Percentiles rank a stretch among this genome's conserved stretches.
Evolutionary conservation across 2,888 invertebrate genomes (phyloP).

Genomic region (Serripes groenlandicus): DNA sequence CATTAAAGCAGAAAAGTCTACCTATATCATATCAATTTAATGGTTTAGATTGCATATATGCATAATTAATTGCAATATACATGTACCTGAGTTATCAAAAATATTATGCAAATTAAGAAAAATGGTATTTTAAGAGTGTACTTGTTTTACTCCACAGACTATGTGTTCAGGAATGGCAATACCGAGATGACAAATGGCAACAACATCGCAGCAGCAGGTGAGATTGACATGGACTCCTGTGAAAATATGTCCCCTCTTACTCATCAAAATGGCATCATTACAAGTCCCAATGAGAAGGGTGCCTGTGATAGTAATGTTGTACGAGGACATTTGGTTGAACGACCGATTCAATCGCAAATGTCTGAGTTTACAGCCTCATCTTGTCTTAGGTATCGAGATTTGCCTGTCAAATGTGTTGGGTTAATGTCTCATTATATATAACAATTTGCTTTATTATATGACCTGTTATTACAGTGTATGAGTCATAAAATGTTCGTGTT

Average conservation of each 20-base stretch:
- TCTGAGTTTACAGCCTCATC: slow-evolving; percentile 13
- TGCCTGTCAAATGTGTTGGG: slow-evolving; percentile 63
- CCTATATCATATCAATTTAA: no score
- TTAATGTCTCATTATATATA: slow-evolving; percentile 67
- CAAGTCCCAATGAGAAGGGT: background rate
- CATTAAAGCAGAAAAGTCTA: no score
- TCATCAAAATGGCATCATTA: background rate
- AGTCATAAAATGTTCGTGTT: no score
- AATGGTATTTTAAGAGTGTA: no score
- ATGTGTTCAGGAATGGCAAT: slow-evolving; percentile 21
- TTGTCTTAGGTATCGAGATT: slow-evolving; percentile 44
- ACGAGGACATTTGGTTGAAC: background rate
- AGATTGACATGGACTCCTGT: slow-evolving; percentile 13
- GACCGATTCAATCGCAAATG: background rate
- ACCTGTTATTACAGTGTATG: no score
- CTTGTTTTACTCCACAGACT: no score
- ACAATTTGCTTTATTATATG: no score
- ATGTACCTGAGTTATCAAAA: no score
- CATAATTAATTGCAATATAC: no score
- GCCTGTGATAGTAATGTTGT: background rate
- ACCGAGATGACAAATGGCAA: background rate
- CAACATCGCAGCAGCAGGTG: background rate
- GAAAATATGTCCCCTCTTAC: background rate
- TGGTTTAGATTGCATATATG: no score
- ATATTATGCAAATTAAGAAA: no score